phyloP scores from a whole-genome alignment of 2,797 vertebrate genomes.

The Chelonia mydas region DNA sequence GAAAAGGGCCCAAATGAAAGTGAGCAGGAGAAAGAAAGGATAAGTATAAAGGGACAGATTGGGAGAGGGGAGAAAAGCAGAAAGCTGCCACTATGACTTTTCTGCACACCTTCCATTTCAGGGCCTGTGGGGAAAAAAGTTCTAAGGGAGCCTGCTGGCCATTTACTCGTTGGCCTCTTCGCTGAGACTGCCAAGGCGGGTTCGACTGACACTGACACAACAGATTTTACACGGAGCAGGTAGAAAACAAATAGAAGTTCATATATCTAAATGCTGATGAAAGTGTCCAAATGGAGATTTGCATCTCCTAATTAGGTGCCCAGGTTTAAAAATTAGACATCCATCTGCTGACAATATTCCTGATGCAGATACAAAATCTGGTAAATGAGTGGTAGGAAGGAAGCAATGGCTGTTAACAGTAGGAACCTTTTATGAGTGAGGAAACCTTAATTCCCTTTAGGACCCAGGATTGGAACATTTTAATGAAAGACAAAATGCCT shows the following conservation, averaged over 20 bases:
- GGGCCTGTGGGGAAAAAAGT: neutral
- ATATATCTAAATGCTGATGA: neutral
- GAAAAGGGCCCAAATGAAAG: neutral
- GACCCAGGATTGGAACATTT: conserved; percentile 1
- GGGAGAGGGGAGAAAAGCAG: neutral
- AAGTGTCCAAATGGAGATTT: neutral
- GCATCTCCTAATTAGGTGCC: neutral
- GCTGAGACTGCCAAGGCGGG: neutral
- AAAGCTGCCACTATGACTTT: neutral
- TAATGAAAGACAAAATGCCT: conserved; percentile 41
- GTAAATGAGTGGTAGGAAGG: neutral
- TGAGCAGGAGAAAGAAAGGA: neutral
- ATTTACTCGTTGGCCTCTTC: neutral
- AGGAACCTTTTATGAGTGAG: conserved; percentile 40
- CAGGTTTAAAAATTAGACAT: neutral
- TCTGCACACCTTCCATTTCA: neutral
- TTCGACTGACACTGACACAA: neutral
- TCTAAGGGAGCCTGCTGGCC: neutral
- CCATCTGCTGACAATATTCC: neutral
- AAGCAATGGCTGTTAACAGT: neutral
- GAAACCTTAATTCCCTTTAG: neutral
- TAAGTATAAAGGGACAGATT: neutral
- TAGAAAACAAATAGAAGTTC: neutral
- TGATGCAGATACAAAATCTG: neutral
- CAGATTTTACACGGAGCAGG: neutral